These are phyloP conservation scores for Charadrius vociferus DNA, from an alignment of 2,113 vertebrate species.

Conservation along the genomic window DNA sequence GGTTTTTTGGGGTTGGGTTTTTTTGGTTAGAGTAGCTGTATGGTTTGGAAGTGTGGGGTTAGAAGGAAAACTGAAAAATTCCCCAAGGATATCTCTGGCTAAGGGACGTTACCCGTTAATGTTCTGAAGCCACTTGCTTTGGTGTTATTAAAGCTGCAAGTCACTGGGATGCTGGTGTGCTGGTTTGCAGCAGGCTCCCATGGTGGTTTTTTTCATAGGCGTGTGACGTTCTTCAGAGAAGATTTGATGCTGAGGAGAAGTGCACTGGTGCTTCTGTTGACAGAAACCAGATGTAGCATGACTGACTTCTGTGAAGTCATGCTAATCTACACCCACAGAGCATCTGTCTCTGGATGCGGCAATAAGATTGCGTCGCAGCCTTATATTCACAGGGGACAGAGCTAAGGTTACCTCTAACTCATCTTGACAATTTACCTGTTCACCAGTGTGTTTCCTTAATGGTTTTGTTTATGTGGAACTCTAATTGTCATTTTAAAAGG, in stretches of 20 bases:
- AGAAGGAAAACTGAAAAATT: background rate
- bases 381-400: background rate
- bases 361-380: background rate
- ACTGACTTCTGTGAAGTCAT: background rate
- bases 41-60: background rate
- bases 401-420: background rate
- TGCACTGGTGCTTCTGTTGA: background rate
- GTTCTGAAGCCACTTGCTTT: background rate
- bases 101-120: background rate
- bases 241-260: background rate
- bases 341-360: background rate
- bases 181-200: fast-evolving
- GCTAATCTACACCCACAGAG: background rate
- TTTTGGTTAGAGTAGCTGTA: background rate
- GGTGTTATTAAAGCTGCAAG: background rate
- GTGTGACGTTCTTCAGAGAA: fast-evolving
- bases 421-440: background rate
- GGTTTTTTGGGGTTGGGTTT: background rate
- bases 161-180: background rate
- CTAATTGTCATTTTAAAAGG: background rate
- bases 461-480: background rate
- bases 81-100: background rate
- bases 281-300: background rate
- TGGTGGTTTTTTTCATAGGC: background rate
- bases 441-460: background rate